Base-by-base conservation (phyloP, 2,113 vertebrate genomes). In the Alces alces region DNA sequence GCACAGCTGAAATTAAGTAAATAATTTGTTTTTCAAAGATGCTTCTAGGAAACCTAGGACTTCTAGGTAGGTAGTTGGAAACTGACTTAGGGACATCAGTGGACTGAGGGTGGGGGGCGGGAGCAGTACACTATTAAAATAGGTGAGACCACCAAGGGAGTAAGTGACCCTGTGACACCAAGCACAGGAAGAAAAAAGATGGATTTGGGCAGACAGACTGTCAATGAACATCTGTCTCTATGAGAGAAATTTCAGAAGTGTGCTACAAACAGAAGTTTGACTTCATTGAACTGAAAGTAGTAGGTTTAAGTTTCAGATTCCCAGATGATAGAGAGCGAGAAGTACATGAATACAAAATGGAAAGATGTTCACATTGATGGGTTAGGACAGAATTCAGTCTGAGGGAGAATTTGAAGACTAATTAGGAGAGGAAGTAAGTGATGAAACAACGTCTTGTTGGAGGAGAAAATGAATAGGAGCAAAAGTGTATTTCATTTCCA, bases 401-500 rank as follows among this genome's bases (percentile, higher is more conserved):
- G 47, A 88, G 57, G 36, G 30, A 89, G 57, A 70, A 85, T 85
- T 39, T 80, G 36, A 93, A 70, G 60, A 78, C 17, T 54, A 50
- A 58, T 45, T 27, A 87, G 21, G 16, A 83, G 64, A 89, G 52
- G 73, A 95, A 82, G 47, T 73, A 39, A 92, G 52, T 86, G 33
- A 73, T 73, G 43, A 86, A 47, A 19, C 30, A 89, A 89, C 27
- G 89, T 73, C n/a, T 50, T 23, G 12, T n/a, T 66, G 13, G 16
- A 88, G 15, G 28, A 73, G 45, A 33, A 8, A 91, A 45, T 21
- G 25, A 88, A 39, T 23, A 73, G 39, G 11, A 88, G 3, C 4
- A 55, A 80, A 89, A 80, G 82, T 76, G 8, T 76, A 11, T 76
- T 86, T 61, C 17, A 8, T 93, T 87, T 95, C 79, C 50, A 64